These are phyloP conservation scores for Helarctos malayanus DNA, from an alignment of 2,797 vertebrate species.

Conservation along the genomic window DNA sequence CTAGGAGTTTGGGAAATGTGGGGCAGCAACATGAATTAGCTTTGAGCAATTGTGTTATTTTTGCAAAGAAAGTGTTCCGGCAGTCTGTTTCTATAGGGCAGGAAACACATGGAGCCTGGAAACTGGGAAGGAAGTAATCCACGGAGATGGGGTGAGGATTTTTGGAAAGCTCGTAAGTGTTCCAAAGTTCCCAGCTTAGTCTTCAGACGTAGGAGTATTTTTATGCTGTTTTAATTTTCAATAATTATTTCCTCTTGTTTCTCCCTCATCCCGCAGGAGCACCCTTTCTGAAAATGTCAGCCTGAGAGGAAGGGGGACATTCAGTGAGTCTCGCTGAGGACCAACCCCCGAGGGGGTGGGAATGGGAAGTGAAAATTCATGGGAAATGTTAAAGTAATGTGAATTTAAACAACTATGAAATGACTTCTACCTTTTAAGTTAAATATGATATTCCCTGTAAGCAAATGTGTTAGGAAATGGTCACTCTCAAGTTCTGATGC, in stretches of 20 bases:
- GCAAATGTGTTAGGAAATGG: conserved; percentile 39
- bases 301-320: not conserved
- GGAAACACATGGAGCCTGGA: not conserved
- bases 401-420: conserved; percentile 67
- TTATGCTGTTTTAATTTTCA: conserved; percentile 58
- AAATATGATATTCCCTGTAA: conserved; percentile 60
- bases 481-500: conserved; percentile 33
- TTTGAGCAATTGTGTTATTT: not conserved
- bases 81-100: not conserved
- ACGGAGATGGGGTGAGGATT: not conserved
- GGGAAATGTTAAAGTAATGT: not conserved
- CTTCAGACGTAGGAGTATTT: conserved; percentile 4
- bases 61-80: not conserved
- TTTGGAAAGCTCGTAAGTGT: not conserved
- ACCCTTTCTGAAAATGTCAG: conserved; percentile 50
- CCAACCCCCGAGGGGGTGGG: not conserved
- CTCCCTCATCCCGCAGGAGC: not conserved
- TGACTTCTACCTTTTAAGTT: conserved; percentile 66
- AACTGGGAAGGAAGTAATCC: not conserved
- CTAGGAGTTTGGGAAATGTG: conserved; percentile 1
- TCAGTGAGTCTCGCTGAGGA: not conserved
- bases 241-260: conserved; percentile 27
- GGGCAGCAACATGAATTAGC: not conserved
- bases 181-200: not conserved
- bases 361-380: not conserved